phyloP scores from a whole-genome alignment of 2,888 invertebrate genomes.

The Leptinotarsa tumamoca region DNA sequence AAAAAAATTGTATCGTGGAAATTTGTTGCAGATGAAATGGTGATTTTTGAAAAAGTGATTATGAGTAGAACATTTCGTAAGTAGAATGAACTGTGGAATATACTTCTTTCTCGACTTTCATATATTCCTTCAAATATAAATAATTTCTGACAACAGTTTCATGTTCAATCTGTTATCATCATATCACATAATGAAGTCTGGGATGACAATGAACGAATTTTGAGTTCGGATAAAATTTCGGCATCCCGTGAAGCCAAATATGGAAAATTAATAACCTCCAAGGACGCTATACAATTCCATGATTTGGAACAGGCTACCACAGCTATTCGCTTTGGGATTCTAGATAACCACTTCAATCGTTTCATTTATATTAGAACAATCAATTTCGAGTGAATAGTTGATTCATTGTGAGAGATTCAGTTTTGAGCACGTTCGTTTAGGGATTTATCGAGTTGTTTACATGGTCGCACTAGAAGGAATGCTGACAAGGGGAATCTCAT shows the following conservation, averaged over 20 bases:
- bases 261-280: neutral
- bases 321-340: neutral
- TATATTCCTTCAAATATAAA: too few species aligned
- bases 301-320: neutral
- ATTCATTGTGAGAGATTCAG: neutral
- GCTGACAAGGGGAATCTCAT: too few species aligned
- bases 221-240: neutral
- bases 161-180: too few species aligned
- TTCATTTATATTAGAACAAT: conserved; percentile 11
- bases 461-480: neutral
- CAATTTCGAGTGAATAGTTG: neutral
- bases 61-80: too few species aligned
- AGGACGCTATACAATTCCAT: neutral
- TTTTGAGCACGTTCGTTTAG: conserved; percentile 7
- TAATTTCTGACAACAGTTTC: too few species aligned
- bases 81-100: too few species aligned
- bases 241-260: neutral
- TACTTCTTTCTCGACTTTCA: too few species aligned
- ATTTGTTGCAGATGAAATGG: too few species aligned
- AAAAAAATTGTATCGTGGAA: too few species aligned
- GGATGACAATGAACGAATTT: neutral
- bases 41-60: too few species aligned
- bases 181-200: too few species aligned
- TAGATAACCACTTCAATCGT: neutral
- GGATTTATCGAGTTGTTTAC: neutral